phyloP scores from a whole-genome alignment of 2,113 vertebrate species.

The Uropsilus gracilis region DNA sequence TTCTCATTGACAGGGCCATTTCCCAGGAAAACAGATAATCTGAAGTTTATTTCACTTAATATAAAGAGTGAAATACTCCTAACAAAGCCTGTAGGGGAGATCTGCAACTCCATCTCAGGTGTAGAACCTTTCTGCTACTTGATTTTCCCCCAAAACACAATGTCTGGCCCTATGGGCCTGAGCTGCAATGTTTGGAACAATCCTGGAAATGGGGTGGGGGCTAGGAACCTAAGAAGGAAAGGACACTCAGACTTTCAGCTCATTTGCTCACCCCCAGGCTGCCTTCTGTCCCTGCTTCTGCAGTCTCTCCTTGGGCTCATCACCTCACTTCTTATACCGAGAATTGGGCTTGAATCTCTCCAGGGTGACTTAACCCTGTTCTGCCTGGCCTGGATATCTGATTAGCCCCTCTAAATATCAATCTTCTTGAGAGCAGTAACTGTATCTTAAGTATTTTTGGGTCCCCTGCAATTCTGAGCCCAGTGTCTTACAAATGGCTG shows the following conservation, averaged over 20 bases:
- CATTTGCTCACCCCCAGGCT: fast-evolving
- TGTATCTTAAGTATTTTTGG: background rate
- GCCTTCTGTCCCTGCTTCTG: background rate
- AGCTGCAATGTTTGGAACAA: background rate
- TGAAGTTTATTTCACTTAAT: background rate
- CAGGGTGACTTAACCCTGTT: too few relatives aligned
- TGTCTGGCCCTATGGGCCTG: background rate
- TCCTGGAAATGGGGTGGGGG: fast-evolving
- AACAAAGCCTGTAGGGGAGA: background rate
- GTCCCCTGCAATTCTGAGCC: background rate
- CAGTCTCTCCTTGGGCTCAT: background rate
- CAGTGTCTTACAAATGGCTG: background rate
- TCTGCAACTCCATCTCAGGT: background rate
- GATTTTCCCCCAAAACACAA: background rate
- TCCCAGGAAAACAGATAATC: background rate
- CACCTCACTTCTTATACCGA: background rate
- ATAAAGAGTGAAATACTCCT: background rate
- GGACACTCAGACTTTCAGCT: too few relatives aligned
- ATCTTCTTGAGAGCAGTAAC: background rate
- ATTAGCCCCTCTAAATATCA: background rate
- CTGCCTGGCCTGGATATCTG: background rate
- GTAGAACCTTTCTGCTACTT: background rate
- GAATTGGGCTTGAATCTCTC: background rate
- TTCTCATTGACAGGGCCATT: background rate
- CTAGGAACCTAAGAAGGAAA: background rate